Evolutionary conservation across 2,113 vertebrate genomes (phyloP).

Genomic region (Scartelaos histophorus): DNA sequence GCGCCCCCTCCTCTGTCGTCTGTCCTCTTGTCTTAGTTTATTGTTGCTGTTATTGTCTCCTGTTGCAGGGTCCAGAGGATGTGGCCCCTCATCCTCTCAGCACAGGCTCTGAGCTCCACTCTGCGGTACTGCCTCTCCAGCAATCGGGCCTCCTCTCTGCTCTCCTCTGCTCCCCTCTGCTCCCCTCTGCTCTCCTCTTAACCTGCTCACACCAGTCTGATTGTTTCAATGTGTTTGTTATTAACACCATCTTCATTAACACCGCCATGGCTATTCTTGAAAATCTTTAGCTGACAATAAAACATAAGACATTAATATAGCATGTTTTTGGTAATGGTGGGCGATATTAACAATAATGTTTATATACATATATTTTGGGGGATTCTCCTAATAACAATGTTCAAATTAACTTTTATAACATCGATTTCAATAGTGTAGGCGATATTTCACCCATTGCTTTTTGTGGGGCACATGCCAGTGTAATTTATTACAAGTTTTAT

Average conservation of each 20-base stretch:
- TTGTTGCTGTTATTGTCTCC: slow-evolving; percentile 83
- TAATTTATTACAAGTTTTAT: background rate
- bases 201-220: slow-evolving; percentile 40
- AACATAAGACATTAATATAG: background rate
- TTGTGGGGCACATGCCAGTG: background rate
- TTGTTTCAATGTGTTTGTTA: slow-evolving; percentile 23
- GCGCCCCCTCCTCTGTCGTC: slow-evolving; percentile 42
- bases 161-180: slow-evolving; percentile 38
- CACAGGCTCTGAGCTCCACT: slow-evolving; percentile 82
- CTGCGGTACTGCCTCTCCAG: slow-evolving; percentile 81
- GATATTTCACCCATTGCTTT: background rate
- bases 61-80: slow-evolving; percentile 84
- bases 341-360: too few relatives aligned
- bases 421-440: too few relatives aligned
- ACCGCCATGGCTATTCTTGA: slow-evolving; percentile 8
- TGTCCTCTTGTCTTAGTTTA: slow-evolving; percentile 75
- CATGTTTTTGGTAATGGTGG: background rate
- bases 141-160: slow-evolving; percentile 55
- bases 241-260: slow-evolving; percentile 54
- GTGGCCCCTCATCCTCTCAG: slow-evolving; percentile 80
- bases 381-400: too few relatives aligned
- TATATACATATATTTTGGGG: too few relatives aligned
- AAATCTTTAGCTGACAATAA: slow-evolving; percentile 3
- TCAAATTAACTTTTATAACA: too few relatives aligned
- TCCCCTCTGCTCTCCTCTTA: slow-evolving; percentile 26